Evolutionary conservation across 2,888 invertebrate genomes (phyloP).

Genomic region (Calliphora vomitoria): DNA sequence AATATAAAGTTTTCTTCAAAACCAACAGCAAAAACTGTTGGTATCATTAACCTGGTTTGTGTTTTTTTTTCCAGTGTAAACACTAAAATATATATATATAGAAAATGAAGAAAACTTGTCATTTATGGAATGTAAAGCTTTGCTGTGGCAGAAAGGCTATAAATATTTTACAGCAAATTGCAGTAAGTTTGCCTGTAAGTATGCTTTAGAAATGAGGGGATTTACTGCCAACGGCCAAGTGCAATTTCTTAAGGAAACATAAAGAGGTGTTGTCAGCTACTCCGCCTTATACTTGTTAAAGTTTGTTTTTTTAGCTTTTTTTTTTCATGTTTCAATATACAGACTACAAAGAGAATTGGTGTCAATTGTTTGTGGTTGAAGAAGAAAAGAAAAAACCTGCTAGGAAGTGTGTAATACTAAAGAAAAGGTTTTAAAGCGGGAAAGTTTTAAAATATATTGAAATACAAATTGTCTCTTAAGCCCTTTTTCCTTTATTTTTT

Average conservation of each 20-base stretch:
- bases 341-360: conserved; percentile 52
- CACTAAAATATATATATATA: background rate
- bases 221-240: conserved; percentile 68
- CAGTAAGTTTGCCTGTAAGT: conserved; percentile 50
- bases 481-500: background rate
- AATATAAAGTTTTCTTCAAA: background rate
- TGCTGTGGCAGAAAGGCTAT: too few relatives aligned
- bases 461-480: background rate
- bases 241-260: conserved; percentile 54
- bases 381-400: background rate
- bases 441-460: background rate
- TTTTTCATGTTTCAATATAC: background rate
- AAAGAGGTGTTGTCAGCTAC: conserved; percentile 36
- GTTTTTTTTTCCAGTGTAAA: background rate
- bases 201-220: conserved; percentile 33
- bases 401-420: background rate
- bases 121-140: too few relatives aligned
- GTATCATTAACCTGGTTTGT: conserved; percentile 64
- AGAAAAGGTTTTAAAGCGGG: background rate
- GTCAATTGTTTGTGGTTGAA: conserved; percentile 45
- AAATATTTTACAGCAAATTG: background rate
- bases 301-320: background rate
- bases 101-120: too few relatives aligned
- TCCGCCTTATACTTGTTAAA: conserved; percentile 44
- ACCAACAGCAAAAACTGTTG: background rate